phyloP scores from a whole-genome alignment of 2,888 invertebrate species.

The Folsomia candida region DNA sequence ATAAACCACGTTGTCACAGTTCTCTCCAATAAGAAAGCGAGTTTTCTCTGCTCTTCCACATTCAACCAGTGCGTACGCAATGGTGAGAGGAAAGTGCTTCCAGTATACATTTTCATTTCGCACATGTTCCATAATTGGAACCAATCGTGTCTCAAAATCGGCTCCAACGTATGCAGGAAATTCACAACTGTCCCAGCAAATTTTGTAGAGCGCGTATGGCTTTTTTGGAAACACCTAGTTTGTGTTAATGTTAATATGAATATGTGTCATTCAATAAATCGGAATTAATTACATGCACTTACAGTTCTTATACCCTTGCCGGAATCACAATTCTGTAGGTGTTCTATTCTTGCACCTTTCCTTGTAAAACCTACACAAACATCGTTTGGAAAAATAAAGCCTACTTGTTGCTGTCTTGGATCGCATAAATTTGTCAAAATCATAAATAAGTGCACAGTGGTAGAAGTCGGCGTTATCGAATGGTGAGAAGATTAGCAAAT shows the following conservation, averaged over 20 bases:
- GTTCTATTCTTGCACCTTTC: no score
- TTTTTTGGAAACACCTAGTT: background rate
- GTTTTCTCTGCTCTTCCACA: background rate
- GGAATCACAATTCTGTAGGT: no score
- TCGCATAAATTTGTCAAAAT: background rate
- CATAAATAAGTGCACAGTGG: background rate
- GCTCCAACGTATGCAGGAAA: background rate
- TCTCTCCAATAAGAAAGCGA: background rate
- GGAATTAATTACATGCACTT: no score
- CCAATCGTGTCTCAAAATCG: background rate
- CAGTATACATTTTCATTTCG: background rate
- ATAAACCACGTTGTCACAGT: background rate
- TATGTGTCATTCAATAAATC: no score
- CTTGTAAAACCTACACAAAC: background rate
- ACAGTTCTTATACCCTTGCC: no score
- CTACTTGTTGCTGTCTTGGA: background rate
- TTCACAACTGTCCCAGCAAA: background rate
- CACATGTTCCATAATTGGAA: background rate
- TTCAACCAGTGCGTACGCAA: background rate
- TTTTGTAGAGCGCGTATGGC: background rate
- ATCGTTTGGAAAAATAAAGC: background rate
- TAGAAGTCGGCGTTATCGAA: background rate
- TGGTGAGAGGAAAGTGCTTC: background rate
- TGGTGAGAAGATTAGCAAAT: background rate
- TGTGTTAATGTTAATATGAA: no score